Evolutionary conservation across 2,797 vertebrate genomes (phyloP).

Genomic region (Perodicticus potto): DNA sequence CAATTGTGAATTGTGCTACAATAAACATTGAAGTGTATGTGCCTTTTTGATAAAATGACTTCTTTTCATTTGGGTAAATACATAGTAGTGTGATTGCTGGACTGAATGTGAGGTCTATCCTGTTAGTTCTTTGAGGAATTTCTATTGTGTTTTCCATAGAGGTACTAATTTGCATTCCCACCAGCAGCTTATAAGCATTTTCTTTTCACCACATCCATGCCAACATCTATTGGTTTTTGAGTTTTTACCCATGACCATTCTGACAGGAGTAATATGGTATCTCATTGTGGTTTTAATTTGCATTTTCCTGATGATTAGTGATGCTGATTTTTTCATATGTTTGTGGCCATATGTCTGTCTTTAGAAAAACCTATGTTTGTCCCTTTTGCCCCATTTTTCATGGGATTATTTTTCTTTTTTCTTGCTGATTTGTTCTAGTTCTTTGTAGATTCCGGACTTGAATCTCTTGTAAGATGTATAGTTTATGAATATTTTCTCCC

Average conservation of each 20-base stretch:
- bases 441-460: not conserved
- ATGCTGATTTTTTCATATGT: not conserved
- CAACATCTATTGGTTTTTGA: not conserved
- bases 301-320: not conserved
- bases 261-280: not conserved
- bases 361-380: not conserved
- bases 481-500: not conserved
- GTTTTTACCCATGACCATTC: not conserved
- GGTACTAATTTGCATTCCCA: not conserved
- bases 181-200: fast-evolving
- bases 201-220: not conserved
- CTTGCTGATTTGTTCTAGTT: not conserved
- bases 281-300: not conserved
- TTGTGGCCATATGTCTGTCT: not conserved
- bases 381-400: not conserved
- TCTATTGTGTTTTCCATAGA: not conserved
- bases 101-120: not conserved
- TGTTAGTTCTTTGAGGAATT: not conserved
- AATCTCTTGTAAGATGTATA: not conserved
- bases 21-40: not conserved
- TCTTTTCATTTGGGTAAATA: not conserved
- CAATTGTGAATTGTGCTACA: not conserved
- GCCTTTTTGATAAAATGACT: not conserved
- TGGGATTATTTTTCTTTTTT: not conserved
- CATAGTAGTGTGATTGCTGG: not conserved